Evolutionary conservation across 2,888 invertebrate genomes (phyloP), one percentile per base, ranked within the genome.

Genomic region (Drosophila imparisetae): DNA sequence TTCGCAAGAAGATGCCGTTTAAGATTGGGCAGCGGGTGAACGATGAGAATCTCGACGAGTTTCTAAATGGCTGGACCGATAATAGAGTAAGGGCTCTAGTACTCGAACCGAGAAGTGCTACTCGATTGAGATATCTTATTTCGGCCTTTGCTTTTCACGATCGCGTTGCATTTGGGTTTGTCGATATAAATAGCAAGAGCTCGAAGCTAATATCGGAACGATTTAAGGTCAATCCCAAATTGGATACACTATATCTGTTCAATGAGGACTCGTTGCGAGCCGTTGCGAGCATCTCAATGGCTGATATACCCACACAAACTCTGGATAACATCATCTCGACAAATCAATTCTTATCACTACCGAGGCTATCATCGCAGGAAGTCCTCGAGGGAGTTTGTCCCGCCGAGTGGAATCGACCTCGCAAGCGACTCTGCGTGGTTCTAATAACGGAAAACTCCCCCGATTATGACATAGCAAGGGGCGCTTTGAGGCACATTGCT

Each of bases 361-460:
- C 98, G 0, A 94, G 98, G 64, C 94, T 99, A 8, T 98, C 98
- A 0, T 98, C 98, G n/a, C 98, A 98, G 94, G 97, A 95, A 81
- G 93, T 94, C 88, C 72, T 93, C 2, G 93, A 93, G 79, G 93
- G 92, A 21, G 94, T 98, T 62, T 99, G 98, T 90, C 98, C 98
- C 0, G 96, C 96, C 66, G 97, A 97, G 92, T 96, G 97, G 95
- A 95, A 97, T 80, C 95, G 96, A 65, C 95, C 95, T 1, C 94
- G 96, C 29, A 96, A 96, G 86, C 94, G 95, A 6, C 93, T 97
- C 72, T 95, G 98, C 93, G 95, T 97, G 62, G 95, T 98, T 90
- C 94, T 98, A 82, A 95, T 98, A 81, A 96, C 96, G 61, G 94
- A 95, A 85, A 95, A 95, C 69, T 94, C 94, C 0, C 92, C 92